A percentile compares a stretch with the other conserved stretches of the same genome.
Evolutionary conservation across 1,140 invertebrate genomes (phyloP).

Genomic region (Linepithema humile): DNA sequence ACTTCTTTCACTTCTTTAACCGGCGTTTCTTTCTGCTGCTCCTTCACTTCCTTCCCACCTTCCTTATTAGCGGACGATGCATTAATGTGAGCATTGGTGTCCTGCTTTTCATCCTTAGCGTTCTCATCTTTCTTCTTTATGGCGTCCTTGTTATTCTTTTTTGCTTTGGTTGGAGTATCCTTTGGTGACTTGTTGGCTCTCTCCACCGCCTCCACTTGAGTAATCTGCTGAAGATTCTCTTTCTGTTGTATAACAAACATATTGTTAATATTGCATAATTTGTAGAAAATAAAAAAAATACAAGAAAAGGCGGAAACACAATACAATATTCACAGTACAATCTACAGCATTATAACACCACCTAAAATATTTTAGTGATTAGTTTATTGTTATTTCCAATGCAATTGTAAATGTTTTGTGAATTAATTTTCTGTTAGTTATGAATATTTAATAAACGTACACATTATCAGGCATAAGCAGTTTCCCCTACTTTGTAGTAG

Average conservation of each 20-base stretch:
- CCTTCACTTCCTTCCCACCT: constrained; percentile 75
- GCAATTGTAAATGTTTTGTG: not conserved
- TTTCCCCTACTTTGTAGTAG: not conserved
- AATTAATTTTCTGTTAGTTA: constrained; percentile 9
- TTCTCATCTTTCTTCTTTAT: constrained; percentile 77
- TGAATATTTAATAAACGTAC: constrained; percentile 10
- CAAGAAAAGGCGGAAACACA: not conserved
- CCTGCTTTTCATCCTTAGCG: constrained; percentile 74
- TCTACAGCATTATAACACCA: not conserved
- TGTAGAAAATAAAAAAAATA: not conserved
- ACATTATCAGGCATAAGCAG: not conserved
- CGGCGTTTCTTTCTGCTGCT: constrained; percentile 74
- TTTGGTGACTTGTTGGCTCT: constrained; percentile 78
- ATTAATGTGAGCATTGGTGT: constrained; percentile 54
- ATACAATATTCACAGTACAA: constrained; percentile 4
- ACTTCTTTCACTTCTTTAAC: constrained; percentile 71
- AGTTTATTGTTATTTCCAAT: constrained; percentile 27
- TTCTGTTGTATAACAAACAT: constrained; percentile 65
- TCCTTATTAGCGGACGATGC: constrained; percentile 73
- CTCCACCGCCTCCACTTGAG: constrained; percentile 69
- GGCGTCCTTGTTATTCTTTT: constrained; percentile 78
- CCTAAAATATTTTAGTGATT: not conserved
- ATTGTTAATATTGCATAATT: not conserved
- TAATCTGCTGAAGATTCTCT: constrained; percentile 78
- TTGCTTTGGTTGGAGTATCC: constrained; percentile 79